Evolutionary conservation across 2,888 invertebrate species (phyloP).

Genomic region (Lasioglossum leucozonium): DNA sequence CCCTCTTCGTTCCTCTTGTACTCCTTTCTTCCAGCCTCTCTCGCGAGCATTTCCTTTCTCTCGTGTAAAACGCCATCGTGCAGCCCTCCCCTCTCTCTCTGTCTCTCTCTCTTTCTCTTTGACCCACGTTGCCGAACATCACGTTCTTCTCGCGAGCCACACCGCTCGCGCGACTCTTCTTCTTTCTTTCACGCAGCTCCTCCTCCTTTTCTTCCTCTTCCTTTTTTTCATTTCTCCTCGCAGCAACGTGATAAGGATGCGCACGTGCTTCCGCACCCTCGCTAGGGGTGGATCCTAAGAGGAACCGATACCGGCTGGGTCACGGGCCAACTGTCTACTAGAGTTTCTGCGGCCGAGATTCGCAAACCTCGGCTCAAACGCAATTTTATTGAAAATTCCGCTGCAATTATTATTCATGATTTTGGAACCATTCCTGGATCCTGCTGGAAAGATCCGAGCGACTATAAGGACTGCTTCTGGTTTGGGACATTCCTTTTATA

Average conservation of each 20-base stretch:
- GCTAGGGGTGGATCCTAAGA: constrained; percentile 46
- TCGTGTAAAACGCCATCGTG: constrained; percentile 29
- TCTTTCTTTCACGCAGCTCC: not conserved
- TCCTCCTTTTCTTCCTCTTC: constrained; percentile 22
- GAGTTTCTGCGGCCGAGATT: constrained; percentile 53
- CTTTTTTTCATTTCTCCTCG: constrained; percentile 66
- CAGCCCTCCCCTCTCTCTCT: constrained; percentile 22
- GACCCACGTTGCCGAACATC: constrained; percentile 61
- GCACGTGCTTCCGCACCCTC: constrained; percentile 74
- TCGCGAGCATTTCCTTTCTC: constrained; percentile 27
- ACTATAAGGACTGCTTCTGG: not conserved
- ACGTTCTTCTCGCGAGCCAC: constrained; percentile 47
- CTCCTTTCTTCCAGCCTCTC: constrained; percentile 35
- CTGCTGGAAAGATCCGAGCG: not conserved
- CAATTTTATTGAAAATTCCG: constrained; percentile 32
- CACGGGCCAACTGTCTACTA: constrained; percentile 44
- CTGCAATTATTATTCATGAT: not conserved
- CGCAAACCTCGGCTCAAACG: constrained; percentile 23
- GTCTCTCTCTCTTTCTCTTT: constrained; percentile 46
- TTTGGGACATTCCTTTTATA: not conserved
- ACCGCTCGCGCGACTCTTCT: constrained; percentile 32
- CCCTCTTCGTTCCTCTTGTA: constrained; percentile 35
- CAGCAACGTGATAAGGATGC: constrained; percentile 76
- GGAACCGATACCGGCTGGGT: constrained; percentile 55
- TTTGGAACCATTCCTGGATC: too few species aligned